Percentiles rank a stretch among this genome's conserved stretches.
Conservation (phyloP, 2,113 vertebrate species). For the Bubalus kerabau region DNA sequence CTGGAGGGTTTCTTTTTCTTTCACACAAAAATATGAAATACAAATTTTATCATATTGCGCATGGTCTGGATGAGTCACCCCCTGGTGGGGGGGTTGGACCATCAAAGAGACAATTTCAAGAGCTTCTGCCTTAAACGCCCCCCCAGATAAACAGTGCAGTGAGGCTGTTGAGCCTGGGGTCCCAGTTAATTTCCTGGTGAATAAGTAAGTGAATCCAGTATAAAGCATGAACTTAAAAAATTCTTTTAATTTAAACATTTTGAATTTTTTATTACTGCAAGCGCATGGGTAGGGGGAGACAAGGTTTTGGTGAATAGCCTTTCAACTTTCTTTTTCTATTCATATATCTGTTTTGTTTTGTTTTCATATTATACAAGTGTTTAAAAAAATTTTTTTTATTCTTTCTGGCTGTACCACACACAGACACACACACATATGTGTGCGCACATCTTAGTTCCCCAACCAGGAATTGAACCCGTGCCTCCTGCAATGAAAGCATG, state of each 20-base stretch:
- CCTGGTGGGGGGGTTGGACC: neutral
- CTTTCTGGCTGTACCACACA: neutral
- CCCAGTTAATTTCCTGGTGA: neutral
- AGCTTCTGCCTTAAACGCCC: neutral
- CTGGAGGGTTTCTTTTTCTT: neutral
- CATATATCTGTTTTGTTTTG: neutral
- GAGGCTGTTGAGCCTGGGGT: neutral
- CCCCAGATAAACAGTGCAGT: neutral
- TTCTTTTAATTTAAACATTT: constrained; percentile 17
- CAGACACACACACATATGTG: neutral
- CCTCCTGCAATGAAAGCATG: neutral
- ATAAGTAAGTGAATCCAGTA: neutral
- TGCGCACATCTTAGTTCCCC: neutral
- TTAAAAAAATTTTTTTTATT: neutral
- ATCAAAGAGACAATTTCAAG: neutral
- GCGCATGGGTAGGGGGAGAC: neutral
- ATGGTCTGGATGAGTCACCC: neutral
- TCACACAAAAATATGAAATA: neutral
- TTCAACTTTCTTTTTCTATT: neutral
- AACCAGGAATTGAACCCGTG: neutral
- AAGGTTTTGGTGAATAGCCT: neutral
- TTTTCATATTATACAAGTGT: neutral
- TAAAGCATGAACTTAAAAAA: neutral
- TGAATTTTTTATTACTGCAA: neutral
- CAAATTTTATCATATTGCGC: neutral